phyloP scores from a whole-genome alignment of 1,140 invertebrate species.

The Phocides pigmalion region DNA sequence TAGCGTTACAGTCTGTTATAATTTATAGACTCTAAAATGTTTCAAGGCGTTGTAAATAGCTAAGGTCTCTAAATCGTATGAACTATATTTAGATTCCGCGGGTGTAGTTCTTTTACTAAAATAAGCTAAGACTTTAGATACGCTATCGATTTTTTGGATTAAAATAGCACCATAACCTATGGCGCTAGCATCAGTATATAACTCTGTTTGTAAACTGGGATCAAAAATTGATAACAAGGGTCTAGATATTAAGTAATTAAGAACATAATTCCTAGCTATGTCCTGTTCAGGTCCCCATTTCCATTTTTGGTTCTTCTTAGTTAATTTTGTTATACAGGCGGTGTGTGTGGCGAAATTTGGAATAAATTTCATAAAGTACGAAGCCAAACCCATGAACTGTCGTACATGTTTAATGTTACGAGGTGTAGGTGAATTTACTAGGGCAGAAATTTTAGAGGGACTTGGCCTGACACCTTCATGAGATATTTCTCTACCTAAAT shows the following conservation, averaged over 20 bases:
- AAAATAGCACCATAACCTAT: constrained; percentile 59
- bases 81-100: constrained; percentile 47
- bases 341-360: constrained; percentile 44
- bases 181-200: constrained; percentile 55
- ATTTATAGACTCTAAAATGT: constrained; percentile 45
- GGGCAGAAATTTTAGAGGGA: constrained; percentile 32
- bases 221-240: constrained; percentile 51
- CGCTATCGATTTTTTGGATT: constrained; percentile 41
- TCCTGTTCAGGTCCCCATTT: constrained; percentile 46
- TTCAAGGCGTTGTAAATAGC: constrained; percentile 44
- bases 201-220: constrained; percentile 41
- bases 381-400: constrained; percentile 45
- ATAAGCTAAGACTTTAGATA: constrained; percentile 47
- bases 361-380: constrained; percentile 51
- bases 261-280: constrained; percentile 41
- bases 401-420: constrained; percentile 44
- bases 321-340: constrained; percentile 46
- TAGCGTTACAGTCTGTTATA: constrained; percentile 50
- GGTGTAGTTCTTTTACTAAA: constrained; percentile 47
- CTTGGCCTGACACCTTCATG: constrained; percentile 41
- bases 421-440: constrained; percentile 46
- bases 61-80: constrained; percentile 51
- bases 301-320: constrained; percentile 38
- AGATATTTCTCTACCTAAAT: constrained; percentile 43
- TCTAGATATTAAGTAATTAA: constrained; percentile 38